A percentile compares a stretch with the other conserved stretches of the same genome.
phyloP scores from a whole-genome alignment of 2,113 vertebrate species.

The Lipophrys pholis region DNA sequence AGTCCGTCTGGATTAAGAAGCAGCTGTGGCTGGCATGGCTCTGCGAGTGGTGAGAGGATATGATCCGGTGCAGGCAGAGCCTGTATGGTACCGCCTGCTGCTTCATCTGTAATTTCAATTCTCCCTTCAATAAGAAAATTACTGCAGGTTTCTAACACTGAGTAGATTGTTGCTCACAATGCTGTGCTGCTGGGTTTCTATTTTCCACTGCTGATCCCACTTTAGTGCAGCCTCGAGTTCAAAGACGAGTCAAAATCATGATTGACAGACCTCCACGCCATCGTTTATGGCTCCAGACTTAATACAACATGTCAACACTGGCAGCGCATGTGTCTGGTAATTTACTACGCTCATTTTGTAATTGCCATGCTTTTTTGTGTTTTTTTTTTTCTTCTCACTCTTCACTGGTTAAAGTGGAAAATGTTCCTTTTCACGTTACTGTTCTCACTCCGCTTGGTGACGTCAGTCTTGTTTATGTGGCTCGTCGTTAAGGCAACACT shows the following conservation, averaged over 20 bases:
- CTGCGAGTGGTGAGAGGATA: constrained; percentile 45
- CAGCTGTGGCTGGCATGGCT: constrained; percentile 40
- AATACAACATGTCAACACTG: constrained; percentile 66
- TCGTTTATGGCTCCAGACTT: constrained; percentile 56
- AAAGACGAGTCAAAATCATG: constrained; percentile 59
- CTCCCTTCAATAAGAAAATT: constrained; percentile 34
- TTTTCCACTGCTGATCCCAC: constrained; percentile 45
- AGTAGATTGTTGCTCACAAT: constrained; percentile 27
- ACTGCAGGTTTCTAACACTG: background rate
- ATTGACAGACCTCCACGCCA: constrained; percentile 57
- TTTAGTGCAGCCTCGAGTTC: constrained; percentile 58
- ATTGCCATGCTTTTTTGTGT: constrained; percentile 33
- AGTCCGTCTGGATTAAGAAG: constrained; percentile 40
- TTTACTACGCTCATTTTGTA: constrained; percentile 58
- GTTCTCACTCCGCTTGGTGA: constrained; percentile 54
- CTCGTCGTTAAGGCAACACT: constrained; percentile 71
- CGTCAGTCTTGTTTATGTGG: constrained; percentile 68
- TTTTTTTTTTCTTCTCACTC: background rate
- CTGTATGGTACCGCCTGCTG: constrained; percentile 1
- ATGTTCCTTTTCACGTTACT: constrained; percentile 44
- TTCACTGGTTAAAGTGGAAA: constrained; percentile 54
- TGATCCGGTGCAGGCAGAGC: constrained; percentile 5
- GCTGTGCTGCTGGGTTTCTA: background rate
- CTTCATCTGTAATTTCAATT: constrained; percentile 39
- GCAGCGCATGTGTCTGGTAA: constrained; percentile 52